Base-by-base conservation (phyloP, 2,888 invertebrate genomes). In the Lasiommata megera region DNA sequence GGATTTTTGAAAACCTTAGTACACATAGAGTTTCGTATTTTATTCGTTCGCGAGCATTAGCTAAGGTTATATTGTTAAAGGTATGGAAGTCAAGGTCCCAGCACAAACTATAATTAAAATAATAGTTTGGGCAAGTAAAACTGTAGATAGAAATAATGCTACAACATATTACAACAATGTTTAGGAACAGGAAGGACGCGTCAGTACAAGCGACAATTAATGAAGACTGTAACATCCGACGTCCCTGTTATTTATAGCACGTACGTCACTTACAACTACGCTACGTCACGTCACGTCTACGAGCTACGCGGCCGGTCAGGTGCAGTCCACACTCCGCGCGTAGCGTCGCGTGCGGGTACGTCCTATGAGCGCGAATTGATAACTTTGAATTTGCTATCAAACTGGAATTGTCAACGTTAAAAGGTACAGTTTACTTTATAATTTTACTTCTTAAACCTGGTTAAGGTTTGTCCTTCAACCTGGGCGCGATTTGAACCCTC, bases 231-330 rank as follows among this genome's bases (percentile, higher is more conserved):
- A 53, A 54, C 54, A 47, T 54, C 47, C 51, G 51, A 50, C 50
- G 46, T 31, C 17, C 38, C 16, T 14, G 28, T 46, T 60, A 60
- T 59, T 62, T 47, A 62, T 34, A 47, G 57, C 37, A 46, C 44
- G 58, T 58, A 64, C 67, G 64, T 67, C 67, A 68, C 60, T 14
- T 11, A 48, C n/a, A n/a, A n/a, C 37, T 52, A 14, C 37, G 29
- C 47, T 14, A 14, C 11, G 60, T 66, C 66, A 71, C 71, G 68
- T 71, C 71, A 66, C 61, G 44, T 65, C 69, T 70, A 72, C 72
- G 69, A 61, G 68, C 71, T 70, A 73, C 71, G 69, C 34, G 31
- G 56, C 61, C 48, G 66, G 34, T 28, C 56, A 57, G 48, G 56
- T 57, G 61, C 70, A 70, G 70, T 70, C 53, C 60, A 60, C 70